Conservation (phyloP, 2,797 vertebrate genomes). For the Betta splendens region DNA sequence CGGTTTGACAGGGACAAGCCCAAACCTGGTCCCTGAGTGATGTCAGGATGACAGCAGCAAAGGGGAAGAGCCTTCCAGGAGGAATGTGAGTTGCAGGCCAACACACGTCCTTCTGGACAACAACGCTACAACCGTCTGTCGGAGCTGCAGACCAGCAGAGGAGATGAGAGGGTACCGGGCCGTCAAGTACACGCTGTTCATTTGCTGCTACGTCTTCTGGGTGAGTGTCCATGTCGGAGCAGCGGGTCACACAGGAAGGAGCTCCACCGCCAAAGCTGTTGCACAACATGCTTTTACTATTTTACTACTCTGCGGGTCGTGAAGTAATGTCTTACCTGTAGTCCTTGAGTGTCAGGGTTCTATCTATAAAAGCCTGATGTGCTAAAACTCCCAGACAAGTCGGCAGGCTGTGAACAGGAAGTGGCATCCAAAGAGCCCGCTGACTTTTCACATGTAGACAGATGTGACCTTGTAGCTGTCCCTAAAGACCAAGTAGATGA, state of each 20-base stretch:
- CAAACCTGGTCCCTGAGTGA: background rate
- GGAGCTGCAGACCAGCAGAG: conserved; percentile 4
- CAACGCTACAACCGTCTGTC: background rate
- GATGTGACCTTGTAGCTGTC: too few relatives aligned
- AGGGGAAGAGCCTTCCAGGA: background rate
- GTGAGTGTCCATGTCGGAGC: conserved; percentile 62
- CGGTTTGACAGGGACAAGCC: background rate
- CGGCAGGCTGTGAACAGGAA: too few relatives aligned
- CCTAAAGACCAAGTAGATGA: too few relatives aligned
- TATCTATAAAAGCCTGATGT: too few relatives aligned
- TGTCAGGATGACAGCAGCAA: background rate
- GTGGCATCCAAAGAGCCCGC: too few relatives aligned
- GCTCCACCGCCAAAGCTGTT: too few relatives aligned
- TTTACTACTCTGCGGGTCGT: too few relatives aligned
- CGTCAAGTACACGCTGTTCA: conserved; percentile 79
- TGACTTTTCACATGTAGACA: too few relatives aligned
- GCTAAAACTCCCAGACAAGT: too few relatives aligned
- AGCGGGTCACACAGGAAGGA: too few relatives aligned
- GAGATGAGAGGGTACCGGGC: conserved; percentile 74
- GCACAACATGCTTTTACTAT: background rate
- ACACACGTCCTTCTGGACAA: conserved; percentile 41
- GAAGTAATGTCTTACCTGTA: too few relatives aligned
- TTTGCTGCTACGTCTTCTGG: conserved; percentile 83
- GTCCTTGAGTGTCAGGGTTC: too few relatives aligned
- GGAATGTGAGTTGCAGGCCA: conserved; percentile 59